Conservation (phyloP, 2,888 invertebrate genomes). For the Tinea pellionella region DNA sequence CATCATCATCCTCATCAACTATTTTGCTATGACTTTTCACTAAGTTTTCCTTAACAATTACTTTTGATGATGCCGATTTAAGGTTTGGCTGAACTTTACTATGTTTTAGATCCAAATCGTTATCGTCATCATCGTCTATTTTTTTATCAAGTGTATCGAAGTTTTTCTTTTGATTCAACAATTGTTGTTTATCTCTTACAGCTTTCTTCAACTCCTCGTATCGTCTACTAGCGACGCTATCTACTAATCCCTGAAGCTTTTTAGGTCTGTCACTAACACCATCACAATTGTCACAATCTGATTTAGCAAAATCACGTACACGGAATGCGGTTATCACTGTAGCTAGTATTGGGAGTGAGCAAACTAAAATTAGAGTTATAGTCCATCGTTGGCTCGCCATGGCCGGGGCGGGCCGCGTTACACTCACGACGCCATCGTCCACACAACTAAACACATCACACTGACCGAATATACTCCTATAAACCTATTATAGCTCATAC, state of each 20-base stretch:
- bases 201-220: slow-evolving; percentile 40
- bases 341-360: slow-evolving; percentile 51
- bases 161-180: slow-evolving; percentile 23
- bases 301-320: slow-evolving; percentile 51
- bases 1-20: not conserved
- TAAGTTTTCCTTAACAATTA: not conserved
- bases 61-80: slow-evolving; percentile 15
- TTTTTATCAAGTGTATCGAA: slow-evolving; percentile 28
- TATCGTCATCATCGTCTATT: slow-evolving; percentile 33
- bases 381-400: slow-evolving; percentile 61
- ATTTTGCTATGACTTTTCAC: slow-evolving; percentile 15
- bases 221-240: not conserved
- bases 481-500: not conserved
- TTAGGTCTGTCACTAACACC: slow-evolving; percentile 35
- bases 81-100: slow-evolving; percentile 16
- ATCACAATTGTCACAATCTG: slow-evolving; percentile 53
- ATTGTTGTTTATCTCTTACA: slow-evolving; percentile 37
- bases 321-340: slow-evolving; percentile 68
- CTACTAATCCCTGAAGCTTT: slow-evolving; percentile 20
- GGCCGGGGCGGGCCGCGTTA: slow-evolving; percentile 37
- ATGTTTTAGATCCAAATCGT: slow-evolving; percentile 18
- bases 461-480: not conserved
- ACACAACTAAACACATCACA: slow-evolving; percentile 24
- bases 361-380: slow-evolving; percentile 60
- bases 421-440: slow-evolving; percentile 61